A percentile compares a stretch with the other conserved stretches of the same genome.
Evolutionary conservation across 2,888 invertebrate genomes (phyloP).

Genomic region (Nymphalis c-album): DNA sequence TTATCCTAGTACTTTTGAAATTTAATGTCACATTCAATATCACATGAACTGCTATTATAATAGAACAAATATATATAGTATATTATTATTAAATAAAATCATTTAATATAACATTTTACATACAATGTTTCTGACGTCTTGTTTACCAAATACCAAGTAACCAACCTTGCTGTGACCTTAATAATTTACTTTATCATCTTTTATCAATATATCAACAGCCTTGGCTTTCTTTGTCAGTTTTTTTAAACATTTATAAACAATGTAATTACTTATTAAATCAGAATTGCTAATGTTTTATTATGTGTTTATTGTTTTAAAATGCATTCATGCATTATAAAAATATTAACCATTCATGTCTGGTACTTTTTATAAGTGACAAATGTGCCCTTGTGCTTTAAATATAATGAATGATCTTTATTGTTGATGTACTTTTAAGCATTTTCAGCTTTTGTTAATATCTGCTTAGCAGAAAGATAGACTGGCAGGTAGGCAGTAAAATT

Average conservation of each 20-base stretch:
- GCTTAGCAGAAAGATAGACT: no score
- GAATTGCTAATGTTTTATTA: no score
- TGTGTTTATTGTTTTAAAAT: no score
- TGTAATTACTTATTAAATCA: no score
- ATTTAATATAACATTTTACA: conserved; percentile 9
- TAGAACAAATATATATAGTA: conserved; percentile 11
- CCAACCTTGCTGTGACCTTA: conserved; percentile 29
- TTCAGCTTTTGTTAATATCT: no score
- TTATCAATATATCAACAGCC: conserved; percentile 13
- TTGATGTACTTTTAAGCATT: no score
- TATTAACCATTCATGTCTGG: neutral
- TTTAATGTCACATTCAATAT: conserved; percentile 1
- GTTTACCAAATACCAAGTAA: conserved; percentile 20
- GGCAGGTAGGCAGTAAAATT: no score
- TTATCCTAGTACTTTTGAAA: conserved; percentile 11
- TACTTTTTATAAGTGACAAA: no score
- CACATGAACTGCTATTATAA: neutral
- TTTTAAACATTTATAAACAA: neutral
- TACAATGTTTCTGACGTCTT: conserved; percentile 15
- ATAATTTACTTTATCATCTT: conserved; percentile 11
- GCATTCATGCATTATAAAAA: neutral
- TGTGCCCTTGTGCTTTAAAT: no score
- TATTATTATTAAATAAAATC: conserved; percentile 1
- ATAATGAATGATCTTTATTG: no score
- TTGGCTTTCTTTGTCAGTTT: conserved; percentile 1